Percentiles rank a stretch among this genome's conserved stretches.
phyloP scores from a whole-genome alignment of 2,113 vertebrate genomes.

The Phodopus roborovskii region DNA sequence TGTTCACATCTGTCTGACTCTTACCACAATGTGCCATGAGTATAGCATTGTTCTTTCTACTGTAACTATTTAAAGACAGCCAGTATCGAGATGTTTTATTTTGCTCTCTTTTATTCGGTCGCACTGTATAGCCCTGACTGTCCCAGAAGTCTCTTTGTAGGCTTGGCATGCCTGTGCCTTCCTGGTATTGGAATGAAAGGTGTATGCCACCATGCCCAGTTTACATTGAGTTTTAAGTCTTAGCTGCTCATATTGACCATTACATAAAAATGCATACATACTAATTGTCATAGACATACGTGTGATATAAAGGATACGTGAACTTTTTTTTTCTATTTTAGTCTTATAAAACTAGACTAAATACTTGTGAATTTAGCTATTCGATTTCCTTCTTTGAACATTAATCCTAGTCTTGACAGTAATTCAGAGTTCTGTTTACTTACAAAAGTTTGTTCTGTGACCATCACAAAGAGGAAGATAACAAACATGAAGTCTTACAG shows the following conservation, averaged over 20 bases:
- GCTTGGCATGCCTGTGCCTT: background rate
- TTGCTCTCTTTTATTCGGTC: background rate
- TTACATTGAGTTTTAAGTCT: background rate
- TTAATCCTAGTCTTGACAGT: background rate
- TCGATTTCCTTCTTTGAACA: background rate
- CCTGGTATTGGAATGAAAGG: background rate
- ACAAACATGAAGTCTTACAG: background rate
- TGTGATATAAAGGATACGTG: background rate
- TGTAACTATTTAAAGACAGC: background rate
- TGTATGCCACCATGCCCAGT: background rate
- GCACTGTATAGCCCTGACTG: background rate
- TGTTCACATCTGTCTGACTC: background rate
- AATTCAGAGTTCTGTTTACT: background rate
- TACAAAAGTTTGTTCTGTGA: slow-evolving; percentile 6
- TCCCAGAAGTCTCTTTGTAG: background rate
- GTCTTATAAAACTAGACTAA: background rate
- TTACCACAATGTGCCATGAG: slow-evolving; percentile 1
- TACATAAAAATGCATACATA: slow-evolving; percentile 10
- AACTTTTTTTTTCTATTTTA: background rate
- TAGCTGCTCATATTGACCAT: background rate
- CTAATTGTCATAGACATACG: slow-evolving; percentile 18
- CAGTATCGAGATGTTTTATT: background rate
- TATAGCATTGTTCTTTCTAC: background rate
- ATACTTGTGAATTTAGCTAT: slow-evolving; percentile 4
- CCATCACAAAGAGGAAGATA: slow-evolving; percentile 8